Evolutionary conservation across 2,888 invertebrate genomes (phyloP), one percentile per base, ranked within the genome.

Genomic region (Hypena proboscidalis): DNA sequence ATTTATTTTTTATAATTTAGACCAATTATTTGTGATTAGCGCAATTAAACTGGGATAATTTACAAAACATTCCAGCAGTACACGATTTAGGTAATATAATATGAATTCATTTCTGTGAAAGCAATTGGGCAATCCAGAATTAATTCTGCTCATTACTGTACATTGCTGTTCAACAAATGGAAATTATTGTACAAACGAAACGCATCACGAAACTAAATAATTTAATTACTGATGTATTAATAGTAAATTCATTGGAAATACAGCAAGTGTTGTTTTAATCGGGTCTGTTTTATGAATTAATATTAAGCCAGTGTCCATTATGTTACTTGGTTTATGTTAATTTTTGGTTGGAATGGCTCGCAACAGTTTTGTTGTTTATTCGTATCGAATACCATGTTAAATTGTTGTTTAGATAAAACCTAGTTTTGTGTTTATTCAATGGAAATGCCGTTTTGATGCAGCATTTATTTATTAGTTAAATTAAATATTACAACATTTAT

Each of bases 71-170:
- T n/a, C n/a, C n/a, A n/a, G n/a, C n/a, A n/a, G n/a, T n/a, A n/a
- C n/a, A 42, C 23, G 17, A 42, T 34, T 35, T n/a, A n/a, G 22
- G 36, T 48, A 36, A 45, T 52, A 42, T 22, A 45, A 45, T 58
- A 48, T 40, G 27, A 39, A 44, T 49, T 47, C 39, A 45, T 42
- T 48, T 46, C 40, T 45, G 31, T 14, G 3, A 30, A 21, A 40
- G 15, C 47, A 21, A 14, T 35, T 43, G 15, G n/a, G n/a, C n/a
- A n/a, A n/a, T n/a, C n/a, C n/a, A 33, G 46, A 66, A 70, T 72
- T 66, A 68, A 74, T 68, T 68, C 40, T 27, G 39, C 27, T 58
- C 64, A 66, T 69, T 70, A 53, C 20, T 22, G 43, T 34, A 36
- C 47, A 50, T 50, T 39, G 55, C 38, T 36, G 50, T 56, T 57